Conservation (phyloP, 1,140 invertebrate species). For the Chionoecetes opilio region DNA sequence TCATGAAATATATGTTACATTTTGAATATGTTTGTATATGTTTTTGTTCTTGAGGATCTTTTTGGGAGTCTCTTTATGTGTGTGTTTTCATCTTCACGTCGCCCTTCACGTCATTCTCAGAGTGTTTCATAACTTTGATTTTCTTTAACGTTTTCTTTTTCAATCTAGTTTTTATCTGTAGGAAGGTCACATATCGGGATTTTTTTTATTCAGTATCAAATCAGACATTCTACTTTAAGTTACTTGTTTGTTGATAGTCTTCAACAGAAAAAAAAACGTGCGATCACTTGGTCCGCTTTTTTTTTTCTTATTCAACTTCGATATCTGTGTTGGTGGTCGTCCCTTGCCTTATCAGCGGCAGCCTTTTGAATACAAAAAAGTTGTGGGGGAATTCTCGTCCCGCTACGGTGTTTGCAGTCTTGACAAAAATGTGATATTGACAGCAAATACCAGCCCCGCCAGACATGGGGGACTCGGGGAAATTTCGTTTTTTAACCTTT, state of each 20-base stretch:
- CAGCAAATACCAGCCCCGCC: neutral
- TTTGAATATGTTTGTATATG: no score
- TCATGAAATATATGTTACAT: no score
- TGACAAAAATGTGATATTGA: slow-evolving; percentile 17
- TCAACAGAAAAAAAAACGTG: neutral
- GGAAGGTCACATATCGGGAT: no score
- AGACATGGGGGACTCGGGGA: neutral
- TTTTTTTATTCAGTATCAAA: neutral
- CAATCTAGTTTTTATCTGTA: no score
- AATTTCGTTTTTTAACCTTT: neutral
- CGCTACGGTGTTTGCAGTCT: neutral
- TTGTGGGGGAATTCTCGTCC: neutral
- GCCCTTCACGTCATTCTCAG: neutral
- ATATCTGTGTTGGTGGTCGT: slow-evolving; percentile 1
- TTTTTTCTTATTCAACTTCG: slow-evolving; percentile 14
- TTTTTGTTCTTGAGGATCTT: no score
- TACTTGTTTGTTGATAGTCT: neutral
- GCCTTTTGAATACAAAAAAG: neutral
- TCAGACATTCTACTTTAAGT: neutral
- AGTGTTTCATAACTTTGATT: neutral
- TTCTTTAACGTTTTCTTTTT: no score
- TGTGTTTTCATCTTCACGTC: neutral
- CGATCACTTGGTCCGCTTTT: neutral
- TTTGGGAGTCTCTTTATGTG: no score
- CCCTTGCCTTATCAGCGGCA: slow-evolving; percentile 14